Evolutionary conservation across 2,113 vertebrate genomes (phyloP), one percentile per base, ranked within the genome.

Genomic region (Nycticebus coucang): DNA sequence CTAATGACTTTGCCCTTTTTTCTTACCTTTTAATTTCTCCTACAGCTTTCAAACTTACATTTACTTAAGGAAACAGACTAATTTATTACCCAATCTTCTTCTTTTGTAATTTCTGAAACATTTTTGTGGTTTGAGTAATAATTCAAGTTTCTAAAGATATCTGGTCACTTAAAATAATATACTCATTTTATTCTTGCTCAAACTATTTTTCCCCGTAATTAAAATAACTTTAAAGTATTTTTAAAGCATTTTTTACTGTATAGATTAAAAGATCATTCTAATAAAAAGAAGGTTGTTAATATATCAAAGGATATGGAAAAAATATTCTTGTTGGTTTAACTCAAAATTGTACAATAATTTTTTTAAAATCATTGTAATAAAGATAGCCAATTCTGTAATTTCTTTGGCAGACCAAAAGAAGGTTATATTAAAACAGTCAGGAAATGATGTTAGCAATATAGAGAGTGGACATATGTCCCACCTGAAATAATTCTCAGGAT

Each of bases 341-440:
- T 72, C 19, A 85, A 85, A 77, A 28, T 69, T 92, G 13, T 62
- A 87, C 18, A n/a, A 10, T 62, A 7, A n/a, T 55, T 84, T 92
- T 84, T 81, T 69, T 9, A 2, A 50, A 82, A 89, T 28, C 24
- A 50, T 94, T 95, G 26, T 81, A 62, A 55, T 6, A 95, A 71
- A 33, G 18, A 82, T 53, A 87, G 19, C 33, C 62, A 94, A 94
- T 45, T 86, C 41, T 66, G 35, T 64, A 85, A 75, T 88, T 94
- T 85, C 50, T 62, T 88, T 96, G 94, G 74, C 82, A 92, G 78
- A 18, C 24, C 9, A 22, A 87, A 71, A 86, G 45, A 82, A 55
- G 19, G n/a, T 89, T 95, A 87, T 92, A 90, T 94, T 79, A 89
- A 93, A 94, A 81, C 22, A 96, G 92, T 89, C 50, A 95, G 71